A percentile compares a stretch with the other conserved stretches of the same genome.
These are phyloP conservation scores for Uropsilus gracilis DNA, from an alignment of 2,113 vertebrate genomes.

Conservation along the genomic window DNA sequence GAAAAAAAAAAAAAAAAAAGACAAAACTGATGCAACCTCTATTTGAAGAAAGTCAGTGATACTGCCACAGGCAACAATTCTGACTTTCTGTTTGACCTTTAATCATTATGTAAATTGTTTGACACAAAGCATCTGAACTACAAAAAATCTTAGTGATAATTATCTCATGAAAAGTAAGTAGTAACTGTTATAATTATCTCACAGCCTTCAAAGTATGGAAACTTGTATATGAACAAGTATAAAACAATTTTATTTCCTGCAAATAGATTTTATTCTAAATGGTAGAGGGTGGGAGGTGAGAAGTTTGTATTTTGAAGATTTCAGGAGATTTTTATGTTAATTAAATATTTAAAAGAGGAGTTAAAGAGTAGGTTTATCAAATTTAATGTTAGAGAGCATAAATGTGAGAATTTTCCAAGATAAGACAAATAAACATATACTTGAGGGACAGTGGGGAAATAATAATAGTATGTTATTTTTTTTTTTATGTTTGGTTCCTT, in stretches of 20 bases:
- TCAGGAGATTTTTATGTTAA: slow-evolving; percentile 21
- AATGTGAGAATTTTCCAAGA: slow-evolving; percentile 34
- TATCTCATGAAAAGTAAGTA: slow-evolving; percentile 20
- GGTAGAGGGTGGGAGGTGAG: background rate
- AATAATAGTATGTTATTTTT: background rate
- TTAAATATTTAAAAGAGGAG: slow-evolving; percentile 42
- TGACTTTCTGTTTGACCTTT: background rate
- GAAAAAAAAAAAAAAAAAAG: background rate
- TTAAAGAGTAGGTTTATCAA: background rate
- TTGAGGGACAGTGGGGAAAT: background rate
- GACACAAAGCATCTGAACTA: background rate
- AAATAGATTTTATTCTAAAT: slow-evolving; percentile 23
- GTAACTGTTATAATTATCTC: slow-evolving; percentile 9
- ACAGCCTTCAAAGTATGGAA: slow-evolving; percentile 21
- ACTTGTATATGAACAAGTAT: background rate
- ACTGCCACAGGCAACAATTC: background rate
- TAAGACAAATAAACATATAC: background rate
- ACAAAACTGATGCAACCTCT: background rate
- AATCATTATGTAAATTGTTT: slow-evolving; percentile 24
- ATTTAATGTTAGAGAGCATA: background rate
- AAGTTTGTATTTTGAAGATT: background rate
- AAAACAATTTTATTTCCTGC: slow-evolving; percentile 11
- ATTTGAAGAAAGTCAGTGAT: background rate
- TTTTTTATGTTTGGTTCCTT: slow-evolving; percentile 38
- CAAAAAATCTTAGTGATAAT: background rate